A percentile compares a stretch with the other conserved stretches of the same genome.
phyloP scores from a whole-genome alignment of 2,113 vertebrate species.

The Dicentrarchus labrax region DNA sequence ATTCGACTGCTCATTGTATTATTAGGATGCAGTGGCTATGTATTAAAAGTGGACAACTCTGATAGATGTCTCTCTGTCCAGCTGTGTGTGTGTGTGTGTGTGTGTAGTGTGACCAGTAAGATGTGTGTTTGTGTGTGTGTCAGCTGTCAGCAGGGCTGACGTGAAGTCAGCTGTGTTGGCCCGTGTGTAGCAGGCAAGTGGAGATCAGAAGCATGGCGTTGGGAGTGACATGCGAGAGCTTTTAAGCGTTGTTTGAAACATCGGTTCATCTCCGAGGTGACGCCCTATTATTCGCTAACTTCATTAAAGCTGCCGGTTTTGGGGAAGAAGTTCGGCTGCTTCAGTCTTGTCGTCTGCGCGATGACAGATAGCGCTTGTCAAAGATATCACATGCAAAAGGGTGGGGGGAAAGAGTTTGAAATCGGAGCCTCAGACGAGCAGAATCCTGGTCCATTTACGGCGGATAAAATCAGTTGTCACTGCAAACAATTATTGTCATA shows the following conservation, averaged over 20 bases:
- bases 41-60: neutral
- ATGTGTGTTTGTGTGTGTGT: neutral
- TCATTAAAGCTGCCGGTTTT: conserved; percentile 34
- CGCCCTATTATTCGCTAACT: conserved; percentile 17
- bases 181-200: neutral
- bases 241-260: neutral
- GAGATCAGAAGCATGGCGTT: conserved; percentile 3
- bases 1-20: neutral
- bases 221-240: neutral
- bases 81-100: neutral
- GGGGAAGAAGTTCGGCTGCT: conserved; percentile 7
- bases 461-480: conserved; percentile 48
- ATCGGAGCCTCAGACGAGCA: neutral
- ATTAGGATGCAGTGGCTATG: neutral
- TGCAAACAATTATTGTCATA: conserved; percentile 67
- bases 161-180: neutral
- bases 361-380: conserved; percentile 9
- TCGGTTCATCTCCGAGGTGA: neutral
- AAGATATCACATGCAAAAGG: conserved; percentile 23
- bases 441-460: conserved; percentile 3
- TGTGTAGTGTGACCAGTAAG: neutral
- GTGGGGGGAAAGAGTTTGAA: neutral
- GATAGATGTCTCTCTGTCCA: neutral
- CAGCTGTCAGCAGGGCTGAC: conserved; percentile 15
- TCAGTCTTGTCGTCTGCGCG: neutral